Percentiles rank a stretch among this genome's conserved stretches.
phyloP scores from a whole-genome alignment of 2,113 vertebrate species.

The Alethe castanea region DNA sequence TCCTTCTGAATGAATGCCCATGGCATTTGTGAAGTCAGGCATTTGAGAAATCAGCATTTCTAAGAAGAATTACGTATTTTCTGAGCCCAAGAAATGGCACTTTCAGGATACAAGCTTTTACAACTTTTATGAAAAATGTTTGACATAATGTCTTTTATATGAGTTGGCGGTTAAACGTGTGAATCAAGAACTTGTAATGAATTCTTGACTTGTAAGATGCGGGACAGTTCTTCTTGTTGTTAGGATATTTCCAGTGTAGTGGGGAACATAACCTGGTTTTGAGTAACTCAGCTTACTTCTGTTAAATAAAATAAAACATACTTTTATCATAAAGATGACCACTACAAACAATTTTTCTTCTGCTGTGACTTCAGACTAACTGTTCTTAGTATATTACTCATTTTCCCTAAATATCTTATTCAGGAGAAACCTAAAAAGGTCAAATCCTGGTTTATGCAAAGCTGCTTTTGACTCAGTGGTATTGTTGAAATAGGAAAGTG shows the following conservation, averaged over 20 bases:
- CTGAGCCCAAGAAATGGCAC: neutral
- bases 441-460: neutral
- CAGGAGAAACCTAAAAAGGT: neutral
- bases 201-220: neutral
- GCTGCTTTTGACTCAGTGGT: neutral
- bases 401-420: neutral
- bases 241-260: neutral
- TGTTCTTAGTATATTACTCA: constrained; percentile 8
- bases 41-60: neutral
- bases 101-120: neutral
- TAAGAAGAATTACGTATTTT: neutral
- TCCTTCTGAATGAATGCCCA: constrained; percentile 9
- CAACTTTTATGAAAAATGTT: neutral
- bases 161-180: neutral
- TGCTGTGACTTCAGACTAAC: neutral
- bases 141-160: neutral
- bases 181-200: neutral
- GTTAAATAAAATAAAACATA: neutral
- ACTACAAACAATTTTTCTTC: neutral
- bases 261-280: neutral
- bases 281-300: neutral
- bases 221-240: neutral
- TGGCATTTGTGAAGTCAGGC: neutral
- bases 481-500: neutral
- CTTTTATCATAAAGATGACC: neutral